phyloP scores from a whole-genome alignment of 2,797 vertebrate genomes.

The Myotis planiceps region DNA sequence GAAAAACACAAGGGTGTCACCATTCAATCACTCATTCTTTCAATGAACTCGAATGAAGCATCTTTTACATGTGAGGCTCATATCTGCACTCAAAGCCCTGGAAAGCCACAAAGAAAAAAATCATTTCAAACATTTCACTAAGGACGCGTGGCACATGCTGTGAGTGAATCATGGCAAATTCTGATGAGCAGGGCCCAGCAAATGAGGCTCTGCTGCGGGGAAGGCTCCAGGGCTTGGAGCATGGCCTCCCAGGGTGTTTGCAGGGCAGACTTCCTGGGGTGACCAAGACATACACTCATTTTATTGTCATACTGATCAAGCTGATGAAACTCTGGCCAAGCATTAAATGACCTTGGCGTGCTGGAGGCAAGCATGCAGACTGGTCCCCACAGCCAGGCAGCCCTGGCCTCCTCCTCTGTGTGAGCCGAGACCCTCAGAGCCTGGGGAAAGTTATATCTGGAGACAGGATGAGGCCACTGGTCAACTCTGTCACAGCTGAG shows the following conservation, averaged over 20 bases:
- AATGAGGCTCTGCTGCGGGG: background rate
- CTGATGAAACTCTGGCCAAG: slow-evolving; percentile 42
- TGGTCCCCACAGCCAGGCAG: background rate
- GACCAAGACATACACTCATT: slow-evolving; percentile 34
- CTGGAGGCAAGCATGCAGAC: background rate
- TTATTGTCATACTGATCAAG: slow-evolving; percentile 22
- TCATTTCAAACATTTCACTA: background rate
- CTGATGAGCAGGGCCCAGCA: background rate
- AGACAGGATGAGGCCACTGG: background rate
- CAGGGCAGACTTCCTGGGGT: background rate
- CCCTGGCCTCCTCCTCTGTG: background rate
- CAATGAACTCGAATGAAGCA: background rate
- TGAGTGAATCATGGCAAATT: background rate
- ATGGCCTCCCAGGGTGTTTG: background rate
- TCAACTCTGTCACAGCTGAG: background rate
- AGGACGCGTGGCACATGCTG: background rate
- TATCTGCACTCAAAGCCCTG: background rate
- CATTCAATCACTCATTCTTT: background rate
- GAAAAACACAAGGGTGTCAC: background rate
- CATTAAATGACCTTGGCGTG: background rate
- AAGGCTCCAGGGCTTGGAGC: background rate
- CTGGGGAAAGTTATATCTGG: background rate
- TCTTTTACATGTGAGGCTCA: background rate
- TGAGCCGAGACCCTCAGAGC: background rate
- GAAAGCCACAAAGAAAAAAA: background rate